Evolutionary conservation across 2,888 invertebrate genomes (phyloP), one percentile per base, ranked within the genome.

Genomic region (Octodonta nipae): DNA sequence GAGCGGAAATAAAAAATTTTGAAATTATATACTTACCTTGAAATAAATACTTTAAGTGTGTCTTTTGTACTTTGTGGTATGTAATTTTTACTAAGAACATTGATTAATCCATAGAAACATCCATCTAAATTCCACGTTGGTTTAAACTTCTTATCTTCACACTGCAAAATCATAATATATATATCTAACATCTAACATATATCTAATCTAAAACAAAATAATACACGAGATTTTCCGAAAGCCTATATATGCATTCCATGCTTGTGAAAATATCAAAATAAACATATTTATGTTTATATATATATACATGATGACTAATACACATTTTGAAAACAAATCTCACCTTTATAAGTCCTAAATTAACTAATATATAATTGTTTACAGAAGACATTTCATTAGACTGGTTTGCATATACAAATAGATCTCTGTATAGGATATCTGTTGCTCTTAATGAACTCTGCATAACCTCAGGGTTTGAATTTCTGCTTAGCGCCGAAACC

Each of bases 271-370:
- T n/a, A n/a, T n/a, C n/a, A n/a, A n/a, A n/a, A n/a, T n/a, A n/a
- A n/a, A n/a, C n/a, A n/a, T n/a, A n/a, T n/a, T n/a, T n/a, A n/a
- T n/a, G n/a, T n/a, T n/a, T n/a, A n/a, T n/a, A n/a, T n/a, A n/a
- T n/a, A n/a, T n/a, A n/a, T n/a, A n/a, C n/a, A n/a, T n/a, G n/a
- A n/a, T n/a, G n/a, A n/a, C n/a, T n/a, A n/a, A n/a, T n/a, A n/a
- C n/a, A n/a, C n/a, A n/a, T n/a, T n/a, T n/a, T n/a, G n/a, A n/a
- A n/a, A n/a, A n/a, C n/a, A n/a, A n/a, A 22, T 43, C 48, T 50
- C 58, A 82, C 83, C 70, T 85, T 85, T 24, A 84, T 70, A 3
- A 84, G 62, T 1, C 75, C 77, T 8, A 83, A 57, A 30, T 74
- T 71, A 0, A 75, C 66, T 12, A 84, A 61, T 44, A 83, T 54